These are phyloP conservation scores for Triplophysa dalaica DNA, from an alignment of 2,113 vertebrate genomes.

Conservation along the genomic window DNA sequence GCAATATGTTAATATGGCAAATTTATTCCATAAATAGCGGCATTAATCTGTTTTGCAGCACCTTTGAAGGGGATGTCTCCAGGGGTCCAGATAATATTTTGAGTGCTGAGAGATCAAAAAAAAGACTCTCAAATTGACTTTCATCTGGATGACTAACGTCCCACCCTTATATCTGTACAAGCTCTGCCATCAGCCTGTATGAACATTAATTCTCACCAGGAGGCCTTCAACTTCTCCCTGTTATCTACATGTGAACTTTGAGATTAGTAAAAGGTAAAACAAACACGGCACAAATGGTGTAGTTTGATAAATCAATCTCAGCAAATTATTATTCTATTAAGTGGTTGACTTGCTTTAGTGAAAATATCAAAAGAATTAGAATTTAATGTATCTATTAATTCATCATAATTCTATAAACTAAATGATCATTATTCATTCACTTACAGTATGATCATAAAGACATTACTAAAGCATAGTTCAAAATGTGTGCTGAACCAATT, in stretches of 20 bases:
- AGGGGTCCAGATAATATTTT: conserved; percentile 60
- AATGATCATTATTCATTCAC: background rate
- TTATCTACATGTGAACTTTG: conserved; percentile 15
- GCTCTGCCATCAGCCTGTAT: conserved; percentile 13
- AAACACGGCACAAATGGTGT: background rate
- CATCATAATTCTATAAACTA: background rate
- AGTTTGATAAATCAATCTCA: background rate
- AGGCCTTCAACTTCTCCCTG: background rate
- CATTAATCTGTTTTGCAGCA: conserved; percentile 17
- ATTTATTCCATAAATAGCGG: conserved; percentile 6
- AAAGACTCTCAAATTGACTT: conserved; percentile 50
- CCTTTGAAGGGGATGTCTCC: conserved; percentile 39
- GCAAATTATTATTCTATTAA: background rate
- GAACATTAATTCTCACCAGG: background rate
- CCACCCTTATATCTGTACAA: conserved; percentile 17
- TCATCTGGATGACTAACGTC: conserved; percentile 60
- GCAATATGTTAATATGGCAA: conserved; percentile 5
- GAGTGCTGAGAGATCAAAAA: conserved; percentile 55
- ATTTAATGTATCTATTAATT: background rate
- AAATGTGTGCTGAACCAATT: background rate
- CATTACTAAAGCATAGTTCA: background rate
- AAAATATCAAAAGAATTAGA: background rate
- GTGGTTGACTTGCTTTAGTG: background rate
- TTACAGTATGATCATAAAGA: background rate
- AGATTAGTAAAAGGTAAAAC: background rate